These are phyloP conservation scores for Distichodus sexfasciatus DNA, from an alignment of 2,797 vertebrate genomes.

Conservation along the genomic window DNA sequence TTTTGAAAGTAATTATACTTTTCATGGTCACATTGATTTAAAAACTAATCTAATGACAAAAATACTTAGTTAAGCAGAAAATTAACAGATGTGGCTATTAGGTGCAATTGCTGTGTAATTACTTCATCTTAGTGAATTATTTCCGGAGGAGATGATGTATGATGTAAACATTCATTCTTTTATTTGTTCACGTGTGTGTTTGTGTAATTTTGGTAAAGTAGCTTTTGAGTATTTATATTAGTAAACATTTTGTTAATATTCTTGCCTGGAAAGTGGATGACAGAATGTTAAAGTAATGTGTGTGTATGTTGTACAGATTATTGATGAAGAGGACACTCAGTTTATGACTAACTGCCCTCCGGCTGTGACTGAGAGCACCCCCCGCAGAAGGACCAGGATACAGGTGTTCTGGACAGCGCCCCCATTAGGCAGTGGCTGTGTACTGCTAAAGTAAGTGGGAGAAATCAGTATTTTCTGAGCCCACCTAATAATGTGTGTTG, in stretches of 20 bases:
- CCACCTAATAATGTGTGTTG: too few species aligned
- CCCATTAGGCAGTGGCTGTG: slow-evolving; percentile 83
- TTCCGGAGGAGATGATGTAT: background rate
- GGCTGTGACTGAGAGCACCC: slow-evolving; percentile 94
- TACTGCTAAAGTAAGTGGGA: slow-evolving; percentile 87
- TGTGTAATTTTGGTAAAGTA: too few species aligned
- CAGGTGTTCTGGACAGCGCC: slow-evolving; percentile 96
- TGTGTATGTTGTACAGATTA: slow-evolving; percentile 76
- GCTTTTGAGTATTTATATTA: background rate
- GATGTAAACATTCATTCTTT: background rate
- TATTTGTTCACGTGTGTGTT: too few species aligned
- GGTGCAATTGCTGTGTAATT: background rate
- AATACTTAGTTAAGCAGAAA: background rate
- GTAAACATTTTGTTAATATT: background rate
- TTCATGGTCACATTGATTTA: background rate
- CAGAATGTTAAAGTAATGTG: background rate
- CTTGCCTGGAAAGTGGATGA: background rate
- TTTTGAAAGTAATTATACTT: background rate
- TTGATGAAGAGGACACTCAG: slow-evolving; percentile 96
- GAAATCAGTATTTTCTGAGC: too few species aligned
- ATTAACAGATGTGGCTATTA: slow-evolving; percentile 17
- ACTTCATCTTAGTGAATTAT: slow-evolving; percentile 21
- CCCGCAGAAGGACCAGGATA: slow-evolving; percentile 88
- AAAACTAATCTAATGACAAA: slow-evolving; percentile 8
- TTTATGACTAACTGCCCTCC: slow-evolving; percentile 97